A percentile compares a stretch with the other conserved stretches of the same genome.
Conservation (phyloP, 2,888 invertebrate genomes). For the Asteroscopus sphinx region DNA sequence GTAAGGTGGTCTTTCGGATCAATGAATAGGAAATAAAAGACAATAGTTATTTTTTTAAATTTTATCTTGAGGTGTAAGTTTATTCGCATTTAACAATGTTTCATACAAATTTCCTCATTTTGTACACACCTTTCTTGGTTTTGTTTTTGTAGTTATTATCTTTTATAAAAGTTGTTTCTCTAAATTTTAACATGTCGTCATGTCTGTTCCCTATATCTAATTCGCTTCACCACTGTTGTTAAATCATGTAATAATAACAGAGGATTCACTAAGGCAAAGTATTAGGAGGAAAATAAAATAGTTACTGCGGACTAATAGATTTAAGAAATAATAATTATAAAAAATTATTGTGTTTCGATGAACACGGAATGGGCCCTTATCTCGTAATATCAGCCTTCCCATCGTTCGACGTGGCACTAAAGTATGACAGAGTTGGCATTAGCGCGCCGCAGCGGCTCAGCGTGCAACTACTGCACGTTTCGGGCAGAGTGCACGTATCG, state of each 20-base stretch:
- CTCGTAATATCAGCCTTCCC: conserved; percentile 79
- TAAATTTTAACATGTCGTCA: conserved; percentile 89
- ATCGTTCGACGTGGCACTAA: conserved; percentile 76
- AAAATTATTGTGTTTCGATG: conserved; percentile 79
- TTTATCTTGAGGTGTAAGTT: conserved; percentile 90
- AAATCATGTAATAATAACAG: conserved; percentile 80
- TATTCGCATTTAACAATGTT: conserved; percentile 89
- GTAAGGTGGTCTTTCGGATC: neutral
- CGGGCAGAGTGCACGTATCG: conserved; percentile 1
- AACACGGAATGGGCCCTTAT: conserved; percentile 85
- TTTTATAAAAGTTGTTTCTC: conserved; percentile 90
- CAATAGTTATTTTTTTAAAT: conserved; percentile 78
- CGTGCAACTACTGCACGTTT: conserved; percentile 22
- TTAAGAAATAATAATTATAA: conserved; percentile 79
- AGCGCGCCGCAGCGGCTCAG: conserved; percentile 45
- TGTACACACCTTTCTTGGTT: conserved; percentile 88
- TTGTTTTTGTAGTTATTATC: conserved; percentile 86
- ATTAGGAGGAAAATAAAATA: conserved; percentile 79
- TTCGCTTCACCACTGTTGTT: conserved; percentile 86
- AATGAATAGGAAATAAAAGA: conserved; percentile 76
- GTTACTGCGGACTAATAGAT: conserved; percentile 80
- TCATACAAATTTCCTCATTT: conserved; percentile 90
- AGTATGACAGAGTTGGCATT: conserved; percentile 53
- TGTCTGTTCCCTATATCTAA: conserved; percentile 89
- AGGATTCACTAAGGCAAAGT: conserved; percentile 85